phyloP scores from a whole-genome alignment of 2,888 invertebrate genomes.

The Liodrosophila aerea region DNA sequence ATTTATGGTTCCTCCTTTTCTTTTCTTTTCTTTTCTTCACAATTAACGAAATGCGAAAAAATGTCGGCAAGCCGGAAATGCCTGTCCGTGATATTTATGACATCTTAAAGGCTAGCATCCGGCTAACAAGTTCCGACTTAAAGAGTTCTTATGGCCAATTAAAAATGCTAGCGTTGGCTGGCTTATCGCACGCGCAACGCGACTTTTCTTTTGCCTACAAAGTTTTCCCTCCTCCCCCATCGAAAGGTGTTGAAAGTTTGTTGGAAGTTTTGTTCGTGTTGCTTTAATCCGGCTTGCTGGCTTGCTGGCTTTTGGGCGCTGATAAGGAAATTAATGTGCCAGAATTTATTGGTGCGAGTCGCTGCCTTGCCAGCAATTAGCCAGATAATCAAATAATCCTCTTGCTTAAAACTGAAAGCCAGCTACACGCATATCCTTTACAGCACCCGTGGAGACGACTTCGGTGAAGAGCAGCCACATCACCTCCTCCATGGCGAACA shows the following conservation, averaged over 20 bases:
- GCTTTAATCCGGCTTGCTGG: slow-evolving; percentile 68
- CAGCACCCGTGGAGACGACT: too few species aligned
- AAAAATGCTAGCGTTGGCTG: slow-evolving; percentile 63
- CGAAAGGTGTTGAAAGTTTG: slow-evolving; percentile 51
- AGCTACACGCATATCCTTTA: too few species aligned
- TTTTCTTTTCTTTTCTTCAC: slow-evolving; percentile 19
- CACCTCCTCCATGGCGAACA: too few species aligned
- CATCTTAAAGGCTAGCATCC: slow-evolving; percentile 57
- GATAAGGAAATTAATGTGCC: slow-evolving; percentile 71
- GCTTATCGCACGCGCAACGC: slow-evolving; percentile 73
- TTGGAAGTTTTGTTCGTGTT: slow-evolving; percentile 32
- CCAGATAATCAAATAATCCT: slow-evolving; percentile 65
- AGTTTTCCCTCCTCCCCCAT: slow-evolving; percentile 44
- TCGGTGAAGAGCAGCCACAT: too few species aligned
- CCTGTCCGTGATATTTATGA: slow-evolving; percentile 62
- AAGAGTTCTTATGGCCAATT: slow-evolving; percentile 55
- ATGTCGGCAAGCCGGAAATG: slow-evolving; percentile 50
- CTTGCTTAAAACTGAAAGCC: background rate
- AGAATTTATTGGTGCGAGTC: slow-evolving; percentile 66
- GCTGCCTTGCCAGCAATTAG: slow-evolving; percentile 60
- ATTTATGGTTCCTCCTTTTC: slow-evolving; percentile 34
- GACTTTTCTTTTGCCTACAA: slow-evolving; percentile 56
- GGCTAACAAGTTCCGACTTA: slow-evolving; percentile 34
- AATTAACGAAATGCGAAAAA: slow-evolving; percentile 53
- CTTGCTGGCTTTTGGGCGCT: slow-evolving; percentile 53